A percentile compares a stretch with the other conserved stretches of the same genome.
These are phyloP conservation scores for western clawed frog (Xenopus tropicalis) DNA, from an alignment of 2,113 vertebrate genomes.

Conservation along the genomic window DNA sequence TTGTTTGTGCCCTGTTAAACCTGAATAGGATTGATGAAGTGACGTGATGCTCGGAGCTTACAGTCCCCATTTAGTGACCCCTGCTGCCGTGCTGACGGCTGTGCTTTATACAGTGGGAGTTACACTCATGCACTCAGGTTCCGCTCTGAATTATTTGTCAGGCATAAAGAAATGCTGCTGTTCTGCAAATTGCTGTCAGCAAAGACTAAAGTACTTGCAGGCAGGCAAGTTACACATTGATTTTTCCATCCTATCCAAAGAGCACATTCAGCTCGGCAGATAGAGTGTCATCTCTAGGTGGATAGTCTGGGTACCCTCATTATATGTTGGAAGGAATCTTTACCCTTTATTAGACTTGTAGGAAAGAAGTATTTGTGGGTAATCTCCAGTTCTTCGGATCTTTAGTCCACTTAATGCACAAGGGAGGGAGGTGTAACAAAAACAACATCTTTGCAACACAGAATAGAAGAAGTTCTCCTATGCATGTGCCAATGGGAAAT, in stretches of 20 bases:
- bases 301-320: too few species aligned
- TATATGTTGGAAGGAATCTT: too few species aligned
- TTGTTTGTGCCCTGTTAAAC: slow-evolving; percentile 4
- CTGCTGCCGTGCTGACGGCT: slow-evolving; percentile 1
- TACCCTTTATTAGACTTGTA: too few species aligned
- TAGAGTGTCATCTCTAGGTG: too few species aligned
- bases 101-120: slow-evolving; percentile 4
- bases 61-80: neutral
- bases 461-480: neutral
- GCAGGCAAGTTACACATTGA: too few species aligned
- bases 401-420: too few species aligned
- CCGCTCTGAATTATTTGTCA: slow-evolving; percentile 30
- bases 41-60: slow-evolving; percentile 14
- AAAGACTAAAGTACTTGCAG: too few species aligned
- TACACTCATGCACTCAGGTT: slow-evolving; percentile 4
- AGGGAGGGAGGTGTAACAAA: neutral
- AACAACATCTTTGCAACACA: neutral
- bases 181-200: too few species aligned
- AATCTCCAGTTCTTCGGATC: too few species aligned
- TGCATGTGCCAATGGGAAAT: neutral
- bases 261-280: too few species aligned
- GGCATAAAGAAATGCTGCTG: neutral
- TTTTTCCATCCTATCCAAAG: too few species aligned
- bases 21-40: neutral
- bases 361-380: too few species aligned